A percentile compares a stretch with the other conserved stretches of the same genome.
These are phyloP conservation scores for Aethina tumida DNA, from an alignment of 1,140 invertebrate species.

Conservation along the genomic window DNA sequence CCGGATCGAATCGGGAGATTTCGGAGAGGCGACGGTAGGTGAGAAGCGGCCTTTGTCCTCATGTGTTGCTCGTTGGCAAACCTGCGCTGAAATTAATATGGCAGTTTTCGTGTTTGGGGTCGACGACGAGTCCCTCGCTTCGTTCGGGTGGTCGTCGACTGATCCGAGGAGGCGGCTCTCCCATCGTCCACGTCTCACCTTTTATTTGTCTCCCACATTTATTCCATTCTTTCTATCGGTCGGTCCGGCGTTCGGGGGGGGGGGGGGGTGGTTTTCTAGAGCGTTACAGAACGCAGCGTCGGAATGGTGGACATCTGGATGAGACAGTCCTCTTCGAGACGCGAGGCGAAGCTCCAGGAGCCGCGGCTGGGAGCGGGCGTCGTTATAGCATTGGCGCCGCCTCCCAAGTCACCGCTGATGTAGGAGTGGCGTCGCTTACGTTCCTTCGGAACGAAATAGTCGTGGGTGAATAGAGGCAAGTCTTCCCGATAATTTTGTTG, in stretches of 20 bases:
- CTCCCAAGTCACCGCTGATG: slow-evolving; percentile 3
- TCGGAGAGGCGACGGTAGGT: too few species aligned
- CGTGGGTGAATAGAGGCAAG: too few species aligned
- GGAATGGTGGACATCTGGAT: slow-evolving; percentile 25
- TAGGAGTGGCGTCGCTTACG: slow-evolving; percentile 21
- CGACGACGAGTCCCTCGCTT: not conserved
- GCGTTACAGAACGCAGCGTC: slow-evolving; percentile 28
- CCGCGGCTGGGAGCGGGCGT: slow-evolving; percentile 3
- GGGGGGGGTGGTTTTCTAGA: slow-evolving; percentile 16
- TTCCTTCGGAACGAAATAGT: slow-evolving; percentile 17
- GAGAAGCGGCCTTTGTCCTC: too few species aligned
- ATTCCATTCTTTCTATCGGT: not conserved
- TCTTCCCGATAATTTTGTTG: too few species aligned
- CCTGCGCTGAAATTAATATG: slow-evolving; percentile 32
- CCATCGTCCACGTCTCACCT: not conserved
- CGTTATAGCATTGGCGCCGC: not conserved
- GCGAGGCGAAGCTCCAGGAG: slow-evolving; percentile 28
- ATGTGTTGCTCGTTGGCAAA: too few species aligned
- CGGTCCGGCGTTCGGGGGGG: slow-evolving; percentile 5
- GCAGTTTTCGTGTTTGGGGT: slow-evolving; percentile 24
- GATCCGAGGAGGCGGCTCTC: not conserved
- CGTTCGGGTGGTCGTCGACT: not conserved
- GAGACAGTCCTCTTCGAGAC: slow-evolving; percentile 27
- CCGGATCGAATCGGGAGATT: too few species aligned
- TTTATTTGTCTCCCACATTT: too few species aligned